Base-by-base conservation (phyloP, 2,797 vertebrate genomes). In the Mareca penelope region DNA sequence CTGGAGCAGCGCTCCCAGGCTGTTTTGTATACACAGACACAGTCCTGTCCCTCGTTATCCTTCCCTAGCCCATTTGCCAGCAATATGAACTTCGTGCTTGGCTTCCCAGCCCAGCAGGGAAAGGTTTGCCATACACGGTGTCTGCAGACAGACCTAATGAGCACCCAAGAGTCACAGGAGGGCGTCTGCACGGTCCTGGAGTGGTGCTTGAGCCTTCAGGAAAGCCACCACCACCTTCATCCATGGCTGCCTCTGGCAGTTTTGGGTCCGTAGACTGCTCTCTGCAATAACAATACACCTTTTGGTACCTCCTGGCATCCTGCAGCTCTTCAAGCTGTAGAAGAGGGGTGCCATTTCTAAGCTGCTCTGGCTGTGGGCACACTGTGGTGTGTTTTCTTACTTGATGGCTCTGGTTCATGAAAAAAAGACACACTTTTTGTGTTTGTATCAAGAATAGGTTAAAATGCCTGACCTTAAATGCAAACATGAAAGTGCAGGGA, bases 101-200 rank as follows among this genome's bases (percentile, higher is more conserved):
- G 56, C 59, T 37, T 75, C 61, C 53, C 65, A 64, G 31, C 31
- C 19, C 2, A 0, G 22, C 2, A 0, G 29, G n/a, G 13, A 70
- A 6, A 12, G 0, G 17, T 78, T 78, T 89, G 50, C 39, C 18
- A 31, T 44, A 46, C 16, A 3, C 5, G 4, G 64, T 44, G 79
- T 17, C 63, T 71, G 39, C 8, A 40, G 57, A 31, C 63, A 70
- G 65, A 29, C 46, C 24, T 26, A 44, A 60, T 40, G 44, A 85
- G n/a, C 57, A 67, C 10, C 46, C 15, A 2, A 0, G 0, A 77
- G 72, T 75, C 12, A 3, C 3, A 0, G 14, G 42, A 70, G 21
- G 46, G 29, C 26, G 29, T 73, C 55, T 80, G 85, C 6, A 0
- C 52, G 55, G 39, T 44, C 56, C 64, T 35, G 48, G 31, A 13